Evolutionary conservation across 2,113 vertebrate genomes (phyloP).

Genomic region (Protobothrops flavoviridis): DNA sequence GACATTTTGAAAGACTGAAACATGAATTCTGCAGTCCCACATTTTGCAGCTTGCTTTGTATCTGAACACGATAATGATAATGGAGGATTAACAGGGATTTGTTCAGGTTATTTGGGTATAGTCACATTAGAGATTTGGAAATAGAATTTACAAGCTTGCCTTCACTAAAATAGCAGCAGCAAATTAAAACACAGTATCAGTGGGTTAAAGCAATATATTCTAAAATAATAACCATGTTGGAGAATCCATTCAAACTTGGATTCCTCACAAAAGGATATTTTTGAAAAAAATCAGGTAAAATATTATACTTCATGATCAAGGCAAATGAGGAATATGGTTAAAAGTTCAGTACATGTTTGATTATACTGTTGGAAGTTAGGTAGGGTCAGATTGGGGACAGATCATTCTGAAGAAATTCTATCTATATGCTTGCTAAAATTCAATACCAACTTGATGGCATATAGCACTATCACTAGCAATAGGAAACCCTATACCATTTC

Average conservation of each 20-base stretch:
- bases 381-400: background rate
- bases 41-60: background rate
- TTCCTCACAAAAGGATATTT: background rate
- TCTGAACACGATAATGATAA: slow-evolving; percentile 10
- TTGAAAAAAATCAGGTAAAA: background rate
- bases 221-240: slow-evolving; percentile 1
- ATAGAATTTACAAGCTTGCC: slow-evolving; percentile 14
- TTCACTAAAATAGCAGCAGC: slow-evolving; percentile 6
- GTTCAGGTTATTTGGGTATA: background rate
- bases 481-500: too few relatives aligned
- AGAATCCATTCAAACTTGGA: background rate
- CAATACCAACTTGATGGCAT: background rate
- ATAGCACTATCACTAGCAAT: background rate
- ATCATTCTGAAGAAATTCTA: background rate
- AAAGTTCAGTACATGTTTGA: background rate
- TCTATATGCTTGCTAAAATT: background rate
- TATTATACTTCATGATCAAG: background rate
- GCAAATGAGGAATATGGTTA: background rate
- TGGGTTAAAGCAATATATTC: slow-evolving; percentile 7
- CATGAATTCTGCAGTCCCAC: background rate
- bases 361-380: background rate
- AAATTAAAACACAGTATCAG: background rate
- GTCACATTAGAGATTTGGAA: slow-evolving; percentile 2
- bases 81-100: slow-evolving; percentile 26
- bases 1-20: background rate